These are phyloP conservation scores for Atherinomorus stipes DNA, from an alignment of 2,113 vertebrate genomes.

Conservation along the genomic window DNA sequence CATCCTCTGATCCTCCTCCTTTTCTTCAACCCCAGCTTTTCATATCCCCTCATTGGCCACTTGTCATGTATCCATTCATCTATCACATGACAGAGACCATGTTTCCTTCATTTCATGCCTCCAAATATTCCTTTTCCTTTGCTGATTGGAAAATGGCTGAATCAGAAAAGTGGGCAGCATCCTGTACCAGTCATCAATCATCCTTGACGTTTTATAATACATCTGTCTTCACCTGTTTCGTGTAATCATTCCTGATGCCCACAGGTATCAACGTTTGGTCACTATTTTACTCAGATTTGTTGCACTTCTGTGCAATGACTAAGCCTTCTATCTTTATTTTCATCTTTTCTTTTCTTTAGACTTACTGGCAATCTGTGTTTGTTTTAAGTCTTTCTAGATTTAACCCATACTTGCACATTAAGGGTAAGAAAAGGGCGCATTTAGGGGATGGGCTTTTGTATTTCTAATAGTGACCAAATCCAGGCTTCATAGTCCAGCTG, in stretches of 20 bases:
- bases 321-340: too few species aligned
- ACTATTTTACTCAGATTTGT: too few species aligned
- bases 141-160: slow-evolving; percentile 44
- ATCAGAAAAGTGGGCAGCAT: slow-evolving; percentile 22
- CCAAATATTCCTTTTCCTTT: slow-evolving; percentile 29
- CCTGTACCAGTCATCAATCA: slow-evolving; percentile 29
- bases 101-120: slow-evolving; percentile 45
- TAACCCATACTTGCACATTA: too few species aligned
- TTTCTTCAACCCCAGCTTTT: slow-evolving; percentile 8
- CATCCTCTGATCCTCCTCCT: slow-evolving; percentile 37
- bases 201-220: slow-evolving; percentile 14
- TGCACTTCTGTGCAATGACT: too few species aligned
- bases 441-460: too few species aligned
- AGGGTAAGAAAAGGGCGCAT: too few species aligned
- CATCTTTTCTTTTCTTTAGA: too few species aligned
- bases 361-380: background rate
- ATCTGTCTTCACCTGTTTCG: slow-evolving; percentile 5
- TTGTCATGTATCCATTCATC: slow-evolving; percentile 25
- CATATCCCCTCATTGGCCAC: slow-evolving; percentile 12
- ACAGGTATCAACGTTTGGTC: background rate
- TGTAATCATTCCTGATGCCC: slow-evolving; percentile 20
- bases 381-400: too few species aligned
- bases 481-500: background rate
- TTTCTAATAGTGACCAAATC: background rate
- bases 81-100: slow-evolving; percentile 16